Evolutionary conservation across 2,113 vertebrate species (phyloP), one percentile per base, ranked within the genome.

Genomic region (Morphnarchus princeps): DNA sequence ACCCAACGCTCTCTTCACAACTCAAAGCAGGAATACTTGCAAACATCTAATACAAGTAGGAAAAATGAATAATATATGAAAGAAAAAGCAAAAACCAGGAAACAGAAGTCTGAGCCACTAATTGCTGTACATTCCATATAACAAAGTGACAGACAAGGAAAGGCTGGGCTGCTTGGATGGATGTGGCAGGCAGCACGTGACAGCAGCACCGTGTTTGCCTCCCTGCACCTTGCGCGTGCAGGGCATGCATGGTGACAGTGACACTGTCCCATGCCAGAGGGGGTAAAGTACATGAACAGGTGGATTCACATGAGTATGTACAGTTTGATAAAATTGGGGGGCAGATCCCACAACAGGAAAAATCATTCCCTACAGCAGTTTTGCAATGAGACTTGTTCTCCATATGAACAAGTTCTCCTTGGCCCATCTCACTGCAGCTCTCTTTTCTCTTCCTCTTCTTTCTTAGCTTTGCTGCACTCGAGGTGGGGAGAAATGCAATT

Each of bases 1-100:
- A 45, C 85, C 92, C 88, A 47, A 43, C 4, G 54, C 61, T 93
- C 92, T 76, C 72, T 76, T 84, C 82, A 25, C 34, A 89, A 58
- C 96, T 97, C 95, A 97, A 93, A 96, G 92, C 61, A 9, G 72
- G 72, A 79, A 95, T 77, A 79, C 95, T 92, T 79, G 83, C 82
- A 96, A 97, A 96, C 95, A 95, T 90, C 82, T 82, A 61, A 89
- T 95, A 96, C 96, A 96, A 96, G 95, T 3, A 84, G 86, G 80
- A 89, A 89, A 87, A 86, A 97, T 97, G 94, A 97, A 97, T 97
- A 97, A 97, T 96, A 96, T 96, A 97, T 96, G 97, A 97, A 94
- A 95, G 97, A 93, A 97, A 97, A 96, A 93, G 93, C 88, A 96
- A 79, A 93, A 97, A 65, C 31, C 88, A 91, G 85, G 95, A 47